A percentile compares a stretch with the other conserved stretches of the same genome.
These are phyloP conservation scores for Puffinus mauretanicus DNA, from an alignment of 2,113 vertebrate species.

Conservation along the genomic window DNA sequence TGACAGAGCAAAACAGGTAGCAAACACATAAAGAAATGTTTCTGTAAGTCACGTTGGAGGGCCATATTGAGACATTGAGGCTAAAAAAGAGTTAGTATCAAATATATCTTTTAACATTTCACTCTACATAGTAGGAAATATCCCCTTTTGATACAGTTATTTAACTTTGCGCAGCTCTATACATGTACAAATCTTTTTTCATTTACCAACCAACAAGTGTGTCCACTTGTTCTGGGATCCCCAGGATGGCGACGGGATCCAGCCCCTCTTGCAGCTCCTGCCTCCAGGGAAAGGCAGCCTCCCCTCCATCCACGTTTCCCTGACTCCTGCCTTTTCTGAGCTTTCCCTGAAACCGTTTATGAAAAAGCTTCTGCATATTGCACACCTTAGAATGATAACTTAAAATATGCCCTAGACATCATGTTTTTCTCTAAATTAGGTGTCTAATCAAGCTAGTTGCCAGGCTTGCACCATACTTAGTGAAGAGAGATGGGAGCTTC, in stretches of 20 bases:
- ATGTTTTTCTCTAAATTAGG: neutral
- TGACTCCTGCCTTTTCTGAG: neutral
- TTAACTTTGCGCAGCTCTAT: neutral
- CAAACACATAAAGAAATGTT: neutral
- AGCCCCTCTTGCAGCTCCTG: neutral
- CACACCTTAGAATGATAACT: neutral
- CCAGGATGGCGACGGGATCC: accelerated
- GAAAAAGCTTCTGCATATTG: neutral
- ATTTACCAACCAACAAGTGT: neutral
- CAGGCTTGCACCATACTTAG: neutral
- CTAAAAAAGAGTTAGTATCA: neutral
- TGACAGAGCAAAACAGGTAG: neutral
- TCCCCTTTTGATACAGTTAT: neutral
- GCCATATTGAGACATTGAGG: neutral
- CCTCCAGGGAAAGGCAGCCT: neutral
- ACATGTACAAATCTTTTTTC: neutral
- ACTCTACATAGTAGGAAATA: neutral
- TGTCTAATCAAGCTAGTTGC: neutral
- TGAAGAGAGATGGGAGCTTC: neutral
- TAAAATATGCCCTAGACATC: neutral
- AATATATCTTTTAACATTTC: neutral
- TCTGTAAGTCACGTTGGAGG: neutral
- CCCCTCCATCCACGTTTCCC: accelerated
- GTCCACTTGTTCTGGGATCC: neutral
- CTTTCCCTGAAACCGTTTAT: neutral